phyloP scores from a whole-genome alignment of 2,797 vertebrate species.

The Pangasius macronema region DNA sequence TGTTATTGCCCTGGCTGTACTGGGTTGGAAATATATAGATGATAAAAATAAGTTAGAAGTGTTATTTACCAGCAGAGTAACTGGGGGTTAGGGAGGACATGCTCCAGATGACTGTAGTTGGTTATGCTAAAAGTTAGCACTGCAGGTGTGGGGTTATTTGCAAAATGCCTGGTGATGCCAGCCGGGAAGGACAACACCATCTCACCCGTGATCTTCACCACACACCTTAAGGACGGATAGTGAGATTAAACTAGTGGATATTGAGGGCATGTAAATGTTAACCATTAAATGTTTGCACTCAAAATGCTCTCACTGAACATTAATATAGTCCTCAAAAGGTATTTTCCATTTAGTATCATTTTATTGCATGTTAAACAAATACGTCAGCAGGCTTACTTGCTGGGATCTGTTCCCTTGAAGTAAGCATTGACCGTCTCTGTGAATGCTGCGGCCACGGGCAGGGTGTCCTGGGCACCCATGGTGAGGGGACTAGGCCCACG shows the following conservation, averaged over 20 bases:
- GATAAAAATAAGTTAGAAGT: constrained; percentile 43
- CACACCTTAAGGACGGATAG: constrained; percentile 79
- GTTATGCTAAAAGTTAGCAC: constrained; percentile 96
- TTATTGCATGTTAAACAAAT: neutral
- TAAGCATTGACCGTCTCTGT: constrained; percentile 96
- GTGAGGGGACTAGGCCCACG: constrained; percentile 95
- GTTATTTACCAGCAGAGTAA: constrained; percentile 95
- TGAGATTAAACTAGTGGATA: constrained; percentile 10
- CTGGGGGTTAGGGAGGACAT: constrained; percentile 98
- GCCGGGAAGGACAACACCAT: constrained; percentile 98
- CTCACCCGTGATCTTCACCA: constrained; percentile 97
- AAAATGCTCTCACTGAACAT: neutral
- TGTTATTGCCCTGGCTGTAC: neutral
- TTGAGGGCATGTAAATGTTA: neutral
- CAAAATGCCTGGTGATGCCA: constrained; percentile 97
- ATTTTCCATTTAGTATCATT: neutral
- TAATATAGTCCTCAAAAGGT: neutral
- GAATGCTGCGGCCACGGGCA: constrained; percentile 96
- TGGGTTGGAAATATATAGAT: neutral
- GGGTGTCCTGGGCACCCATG: constrained; percentile 97
- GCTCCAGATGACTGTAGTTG: constrained; percentile 97
- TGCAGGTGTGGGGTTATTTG: constrained; percentile 92
- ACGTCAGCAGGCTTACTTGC: constrained; percentile 80
- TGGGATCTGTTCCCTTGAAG: constrained; percentile 95
- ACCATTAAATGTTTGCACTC: neutral